Base-by-base conservation (phyloP, 2,113 vertebrate species). In the Phylloscopus trochilus region DNA sequence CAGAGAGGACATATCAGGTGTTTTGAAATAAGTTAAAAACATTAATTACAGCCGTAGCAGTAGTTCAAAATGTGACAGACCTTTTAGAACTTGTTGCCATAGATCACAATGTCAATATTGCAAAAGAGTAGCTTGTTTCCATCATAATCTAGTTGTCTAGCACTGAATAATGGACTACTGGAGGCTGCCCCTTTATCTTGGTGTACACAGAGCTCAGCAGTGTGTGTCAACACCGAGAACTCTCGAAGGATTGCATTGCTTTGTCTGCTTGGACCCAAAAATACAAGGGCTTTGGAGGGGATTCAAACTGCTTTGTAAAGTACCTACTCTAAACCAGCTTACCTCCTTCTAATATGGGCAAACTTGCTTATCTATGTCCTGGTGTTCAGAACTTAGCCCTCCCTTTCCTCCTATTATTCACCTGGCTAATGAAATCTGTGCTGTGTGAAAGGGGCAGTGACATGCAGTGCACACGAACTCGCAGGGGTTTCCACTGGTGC, bases 321-420 rank as follows among this genome's bases (percentile, higher is more conserved):
- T 76, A 87, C 51, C 53, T 67, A 18, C 80, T 66, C 41, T 74
- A 86, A 93, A 46, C 76, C 72, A 77, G 79, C 28, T 93, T 88
- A 80, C 76, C 73, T 70, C 18, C 56, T 90, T 82, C 46, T 69
- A 82, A 82, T 49, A 74, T 2, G 47, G 84, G 67, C 75, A 82
- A 90, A 92, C 73, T 89, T 75, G 92, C 89, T 95, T 96, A 96
- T 96, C 92, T 95, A 0, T 89, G 94, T 69, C 73, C 83, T 82
- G 62, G 60, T 41, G 79, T 52, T 90, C 83, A 81, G 83, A 64
- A 77, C 26, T 64, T 59, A 90, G 76, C 92, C 95, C 92, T 96
- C 92, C 93, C 90, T 96, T 96, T 95, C 93, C 95, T 95, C 82
- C 94, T 92, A 72, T 96, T 95, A 89, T 96, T 83, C 73, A 96